Evolutionary conservation across 2,797 vertebrate species (phyloP).

Genomic region (Hipposideros larvatus): DNA sequence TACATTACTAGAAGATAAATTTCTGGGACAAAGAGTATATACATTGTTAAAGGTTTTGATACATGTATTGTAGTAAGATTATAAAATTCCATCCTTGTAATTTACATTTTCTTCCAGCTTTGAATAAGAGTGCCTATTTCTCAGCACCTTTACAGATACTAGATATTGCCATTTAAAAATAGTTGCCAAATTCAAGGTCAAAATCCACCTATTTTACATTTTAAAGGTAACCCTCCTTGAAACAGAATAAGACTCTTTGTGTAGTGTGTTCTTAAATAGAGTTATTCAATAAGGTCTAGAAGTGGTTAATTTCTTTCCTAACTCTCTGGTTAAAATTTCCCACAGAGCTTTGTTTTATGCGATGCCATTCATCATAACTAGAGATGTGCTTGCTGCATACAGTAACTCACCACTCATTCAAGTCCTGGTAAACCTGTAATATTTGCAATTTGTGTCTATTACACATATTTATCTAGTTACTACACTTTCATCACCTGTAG

Average conservation of each 20-base stretch:
- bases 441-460: conserved; percentile 9
- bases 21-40: neutral
- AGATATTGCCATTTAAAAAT: conserved; percentile 50
- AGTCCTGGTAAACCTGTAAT: neutral
- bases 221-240: neutral
- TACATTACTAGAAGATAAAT: conserved; percentile 38
- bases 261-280: neutral
- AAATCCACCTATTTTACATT: conserved; percentile 45
- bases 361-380: conserved; percentile 63
- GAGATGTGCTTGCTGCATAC: conserved; percentile 60
- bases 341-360: conserved; percentile 55
- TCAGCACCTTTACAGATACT: conserved; percentile 14
- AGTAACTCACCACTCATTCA: conserved; percentile 43
- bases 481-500: conserved; percentile 53
- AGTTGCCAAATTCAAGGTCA: neutral
- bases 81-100: conserved; percentile 29
- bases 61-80: neutral
- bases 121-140: conserved; percentile 23
- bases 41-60: conserved; percentile 38
- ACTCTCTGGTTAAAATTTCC: conserved; percentile 62
- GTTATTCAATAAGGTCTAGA: conserved; percentile 23
- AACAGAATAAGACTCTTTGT: conserved; percentile 9
- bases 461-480: conserved; percentile 70
- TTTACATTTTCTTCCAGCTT: conserved; percentile 23
- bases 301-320: conserved; percentile 73